Evolutionary conservation across 2,888 invertebrate species (phyloP), one percentile per base, ranked within the genome.

Genomic region (Dryococelus australis): DNA sequence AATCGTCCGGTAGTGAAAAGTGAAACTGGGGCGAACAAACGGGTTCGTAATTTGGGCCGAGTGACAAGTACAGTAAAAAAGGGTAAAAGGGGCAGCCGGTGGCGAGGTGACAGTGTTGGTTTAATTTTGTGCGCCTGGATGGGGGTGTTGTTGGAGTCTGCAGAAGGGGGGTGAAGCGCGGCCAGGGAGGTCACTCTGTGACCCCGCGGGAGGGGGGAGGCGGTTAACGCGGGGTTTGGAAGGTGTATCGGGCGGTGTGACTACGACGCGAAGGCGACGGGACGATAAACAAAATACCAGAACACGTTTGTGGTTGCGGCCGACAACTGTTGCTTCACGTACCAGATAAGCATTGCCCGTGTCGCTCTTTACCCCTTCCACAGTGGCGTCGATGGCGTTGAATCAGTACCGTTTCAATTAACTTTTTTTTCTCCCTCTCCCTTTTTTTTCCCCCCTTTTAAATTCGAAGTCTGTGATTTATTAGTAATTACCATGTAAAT

Each of bases 401-500:
- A 65, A 65, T 65, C 65, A 65, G 65, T n/a, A 65, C 65, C 20
- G 24, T 65, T 65, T 65, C 65, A 65, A 65, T 65, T 65, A 65
- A 65, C 10, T 65, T n/a, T n/a, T 65, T 65, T 65, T 65, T 65
- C n/a, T 65, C 24, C 65, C n/a, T 8, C 0, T 3, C 65, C 10
- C 24, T 65, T 65, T 65, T n/a, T 65, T 65, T 65, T 65, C 47
- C n/a, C n/a, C n/a, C n/a, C n/a, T n/a, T n/a, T n/a, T n/a, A n/a
- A 47, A 65, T 65, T 24, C 65, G 65, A 65, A 65, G 10, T 20
- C 65, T 65, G 16, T 65, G 65, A 65, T 65, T 20, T 65, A 65
- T 65, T 65, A 65, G 13, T 65, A 65, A 65, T 65, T 65, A 65
- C 65, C 65, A 65, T 65, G 65, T 65, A 65, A 65, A 65, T 65